phyloP scores from a whole-genome alignment of 1,140 invertebrate species.

The Pachyrhynchus sulphureomaculatus region DNA sequence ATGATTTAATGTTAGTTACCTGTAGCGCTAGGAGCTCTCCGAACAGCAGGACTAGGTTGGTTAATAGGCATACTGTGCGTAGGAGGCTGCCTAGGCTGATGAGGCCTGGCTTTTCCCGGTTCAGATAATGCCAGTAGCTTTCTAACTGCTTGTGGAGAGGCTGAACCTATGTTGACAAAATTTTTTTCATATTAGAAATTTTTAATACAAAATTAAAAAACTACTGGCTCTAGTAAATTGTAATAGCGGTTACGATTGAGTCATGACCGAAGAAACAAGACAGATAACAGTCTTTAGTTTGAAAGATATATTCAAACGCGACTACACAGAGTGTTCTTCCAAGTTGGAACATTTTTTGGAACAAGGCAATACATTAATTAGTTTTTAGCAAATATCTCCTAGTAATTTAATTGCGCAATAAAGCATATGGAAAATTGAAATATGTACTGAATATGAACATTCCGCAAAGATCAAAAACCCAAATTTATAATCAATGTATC shows the following conservation, averaged over 20 bases:
- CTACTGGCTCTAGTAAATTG: background rate
- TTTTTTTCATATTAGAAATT: background rate
- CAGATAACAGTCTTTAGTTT: too few relatives aligned
- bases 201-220: slow-evolving; percentile 7
- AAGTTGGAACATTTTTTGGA: too few relatives aligned
- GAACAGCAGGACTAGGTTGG: slow-evolving; percentile 56
- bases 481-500: too few relatives aligned
- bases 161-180: slow-evolving; percentile 68
- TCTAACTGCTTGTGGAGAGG: slow-evolving; percentile 92
- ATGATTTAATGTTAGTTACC: slow-evolving; percentile 44
- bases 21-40: slow-evolving; percentile 50
- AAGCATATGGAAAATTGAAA: too few relatives aligned
- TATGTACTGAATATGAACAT: too few relatives aligned
- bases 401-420: too few relatives aligned
- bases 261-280: too few relatives aligned
- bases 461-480: too few relatives aligned
- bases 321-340: too few relatives aligned
- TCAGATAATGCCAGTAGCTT: slow-evolving; percentile 89
- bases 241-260: background rate
- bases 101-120: slow-evolving; percentile 81
- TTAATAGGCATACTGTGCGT: slow-evolving; percentile 54
- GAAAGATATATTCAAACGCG: too few relatives aligned
- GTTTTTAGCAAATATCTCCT: too few relatives aligned
- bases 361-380: too few relatives aligned
- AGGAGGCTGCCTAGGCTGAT: slow-evolving; percentile 71